Evolutionary conservation across 1,140 invertebrate species (phyloP), one percentile per base, ranked within the genome.

Genomic region (Polypedilum pembai): DNA sequence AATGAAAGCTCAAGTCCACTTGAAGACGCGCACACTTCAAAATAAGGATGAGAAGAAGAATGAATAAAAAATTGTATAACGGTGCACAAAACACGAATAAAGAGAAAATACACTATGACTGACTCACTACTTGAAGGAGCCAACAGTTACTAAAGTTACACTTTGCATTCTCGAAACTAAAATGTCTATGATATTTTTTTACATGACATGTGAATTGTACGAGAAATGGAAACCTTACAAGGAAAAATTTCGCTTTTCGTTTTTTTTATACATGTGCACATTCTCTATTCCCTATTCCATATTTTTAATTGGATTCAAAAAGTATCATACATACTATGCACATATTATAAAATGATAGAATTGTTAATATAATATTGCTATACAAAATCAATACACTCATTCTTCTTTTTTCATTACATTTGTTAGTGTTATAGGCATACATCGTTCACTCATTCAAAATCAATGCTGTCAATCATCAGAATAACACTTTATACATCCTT

Each of bases 271-370:
- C 45, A 56, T 56, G 45, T 56, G 45, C 8, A 56, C 45, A 56
- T 56, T 56, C 8, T 15, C 45, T 56, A 33, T 33, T 33, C n/a
- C 8, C 45, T 56, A 56, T 56, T 56, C 45, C 15, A 12, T 56
- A n/a, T 56, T 56, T 45, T 56, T 56, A 56, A 56, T 56, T 56
- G 45, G 45, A 56, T 56, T 56, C 12, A n/a, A 56, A 56, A 56
- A n/a, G 8, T 56, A n/a, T 15, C 15, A 45, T 45, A 45, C 8
- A 45, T 45, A 45, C 8, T 45, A 45, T 45, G 41, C n/a, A 56
- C 4, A 33, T 56, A 56, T 12, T 4, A 12, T 56, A n/a, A 15
- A 56, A n/a, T n/a, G 45, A 3, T n/a, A n/a, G 15, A 56, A 56
- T 56, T 56, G 45, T 56, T 10, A 56, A n/a, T 56, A n/a, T 56